These are phyloP conservation scores for Epinephelus malabaricus DNA, from an alignment of 2,797 vertebrate species.

Conservation along the genomic window DNA sequence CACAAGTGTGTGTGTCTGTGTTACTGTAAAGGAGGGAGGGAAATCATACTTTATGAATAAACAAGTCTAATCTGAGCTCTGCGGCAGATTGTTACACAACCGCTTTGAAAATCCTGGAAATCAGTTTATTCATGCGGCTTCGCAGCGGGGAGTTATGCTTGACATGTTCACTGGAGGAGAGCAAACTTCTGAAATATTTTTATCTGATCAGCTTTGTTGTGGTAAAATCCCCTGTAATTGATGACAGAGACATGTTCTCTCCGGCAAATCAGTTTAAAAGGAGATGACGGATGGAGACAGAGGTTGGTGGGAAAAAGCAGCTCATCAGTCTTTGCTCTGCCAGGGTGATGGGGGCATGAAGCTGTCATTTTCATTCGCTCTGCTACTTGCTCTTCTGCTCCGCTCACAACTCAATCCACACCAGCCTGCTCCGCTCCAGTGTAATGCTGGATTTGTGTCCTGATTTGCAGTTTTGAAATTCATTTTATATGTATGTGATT, in stretches of 20 bases:
- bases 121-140: constrained; percentile 65
- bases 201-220: constrained; percentile 74
- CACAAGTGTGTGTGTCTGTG: constrained; percentile 39
- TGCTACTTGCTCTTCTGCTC: constrained; percentile 57
- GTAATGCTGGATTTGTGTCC: constrained; percentile 23
- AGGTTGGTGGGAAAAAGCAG: constrained; percentile 40
- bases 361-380: constrained; percentile 73
- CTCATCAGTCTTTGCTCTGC: constrained; percentile 70
- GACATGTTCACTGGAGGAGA: constrained; percentile 65
- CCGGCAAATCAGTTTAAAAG: constrained; percentile 69
- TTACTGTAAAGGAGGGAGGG: constrained; percentile 34
- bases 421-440: constrained; percentile 29
- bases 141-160: constrained; percentile 43
- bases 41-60: constrained; percentile 53
- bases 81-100: constrained; percentile 52
- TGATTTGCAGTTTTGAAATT: constrained; percentile 24
- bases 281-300: constrained; percentile 66
- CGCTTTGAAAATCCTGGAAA: constrained; percentile 68
- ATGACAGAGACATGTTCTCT: constrained; percentile 70
- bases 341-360: constrained; percentile 52
- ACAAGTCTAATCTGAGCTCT: constrained; percentile 67
- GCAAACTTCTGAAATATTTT: constrained; percentile 52
- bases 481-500: constrained; percentile 2
- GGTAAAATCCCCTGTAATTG: constrained; percentile 68
- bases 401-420: constrained; percentile 51